Percentiles rank a stretch among this genome's conserved stretches.
phyloP scores from a whole-genome alignment of 2,113 vertebrate species.

The Symphodus melops region DNA sequence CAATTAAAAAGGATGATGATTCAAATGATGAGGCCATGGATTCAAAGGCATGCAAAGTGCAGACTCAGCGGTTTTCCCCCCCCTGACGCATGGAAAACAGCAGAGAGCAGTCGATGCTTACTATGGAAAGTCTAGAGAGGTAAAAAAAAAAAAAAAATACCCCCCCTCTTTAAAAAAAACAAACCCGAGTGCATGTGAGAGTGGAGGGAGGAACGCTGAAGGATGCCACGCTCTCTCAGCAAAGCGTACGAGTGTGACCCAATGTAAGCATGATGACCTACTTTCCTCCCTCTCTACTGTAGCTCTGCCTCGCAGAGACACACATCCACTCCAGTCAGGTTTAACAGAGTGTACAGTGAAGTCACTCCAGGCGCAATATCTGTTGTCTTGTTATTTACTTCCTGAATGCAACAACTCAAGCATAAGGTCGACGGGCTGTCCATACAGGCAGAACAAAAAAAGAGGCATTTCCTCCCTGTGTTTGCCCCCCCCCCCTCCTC shows the following conservation, averaged over 20 bases:
- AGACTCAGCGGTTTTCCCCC: conserved; percentile 41
- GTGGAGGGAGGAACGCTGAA: conserved; percentile 47
- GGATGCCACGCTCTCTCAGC: conserved; percentile 57
- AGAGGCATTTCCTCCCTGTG: conserved; percentile 10
- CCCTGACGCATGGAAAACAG: conserved; percentile 17
- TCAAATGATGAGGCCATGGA: conserved; percentile 38
- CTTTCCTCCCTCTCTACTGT: conserved; percentile 73
- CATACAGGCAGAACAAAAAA: conserved; percentile 26
- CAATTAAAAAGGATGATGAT: conserved; percentile 30
- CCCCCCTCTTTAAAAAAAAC: conserved; percentile 20
- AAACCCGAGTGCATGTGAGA: conserved; percentile 7
- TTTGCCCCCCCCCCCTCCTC: neutral
- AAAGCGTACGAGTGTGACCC: conserved; percentile 71
- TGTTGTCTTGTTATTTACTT: conserved; percentile 38
- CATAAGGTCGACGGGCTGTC: conserved; percentile 45
- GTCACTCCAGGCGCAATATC: conserved; percentile 70
- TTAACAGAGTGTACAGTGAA: conserved; percentile 80
- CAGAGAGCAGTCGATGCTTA: neutral
- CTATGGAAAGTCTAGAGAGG: neutral
- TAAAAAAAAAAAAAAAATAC: conserved; percentile 34
- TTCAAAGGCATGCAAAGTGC: conserved; percentile 38
- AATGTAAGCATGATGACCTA: conserved; percentile 80
- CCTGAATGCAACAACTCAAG: conserved; percentile 54
- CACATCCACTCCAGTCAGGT: conserved; percentile 70
- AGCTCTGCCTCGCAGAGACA: conserved; percentile 59